Conservation (phyloP, 2,113 vertebrate species). For the Pontoporia blainvillei region DNA sequence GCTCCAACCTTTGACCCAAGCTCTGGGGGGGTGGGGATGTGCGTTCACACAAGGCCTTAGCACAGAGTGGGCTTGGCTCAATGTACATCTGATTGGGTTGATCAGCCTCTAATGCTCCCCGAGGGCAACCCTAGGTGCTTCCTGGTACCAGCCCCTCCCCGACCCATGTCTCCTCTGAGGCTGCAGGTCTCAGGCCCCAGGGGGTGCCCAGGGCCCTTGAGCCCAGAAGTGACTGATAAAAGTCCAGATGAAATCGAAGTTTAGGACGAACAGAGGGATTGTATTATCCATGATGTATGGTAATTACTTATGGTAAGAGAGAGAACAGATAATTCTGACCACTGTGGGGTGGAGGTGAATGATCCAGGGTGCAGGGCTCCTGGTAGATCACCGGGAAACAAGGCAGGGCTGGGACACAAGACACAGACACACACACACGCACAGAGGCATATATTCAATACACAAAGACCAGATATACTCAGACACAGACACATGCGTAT, state of each 20-base stretch:
- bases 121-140: neutral
- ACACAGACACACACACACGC: neutral
- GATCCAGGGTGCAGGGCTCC: neutral
- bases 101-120: neutral
- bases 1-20: neutral
- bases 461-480: neutral
- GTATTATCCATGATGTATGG: neutral
- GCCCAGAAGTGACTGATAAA: neutral
- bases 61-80: neutral
- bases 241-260: neutral
- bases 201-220: neutral
- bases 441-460: neutral
- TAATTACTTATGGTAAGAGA: neutral
- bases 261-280: neutral
- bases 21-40: accelerated
- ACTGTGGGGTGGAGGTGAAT: accelerated
- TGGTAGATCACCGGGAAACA: neutral
- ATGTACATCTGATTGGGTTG: neutral
- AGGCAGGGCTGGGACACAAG: neutral
- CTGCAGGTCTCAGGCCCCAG: neutral
- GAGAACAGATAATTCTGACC: neutral
- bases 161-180: neutral
- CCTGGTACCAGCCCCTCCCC: neutral
- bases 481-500: neutral
- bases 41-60: neutral